phyloP scores from a whole-genome alignment of 2,888 invertebrate species.

The Pseudolycoriella hygida region DNA sequence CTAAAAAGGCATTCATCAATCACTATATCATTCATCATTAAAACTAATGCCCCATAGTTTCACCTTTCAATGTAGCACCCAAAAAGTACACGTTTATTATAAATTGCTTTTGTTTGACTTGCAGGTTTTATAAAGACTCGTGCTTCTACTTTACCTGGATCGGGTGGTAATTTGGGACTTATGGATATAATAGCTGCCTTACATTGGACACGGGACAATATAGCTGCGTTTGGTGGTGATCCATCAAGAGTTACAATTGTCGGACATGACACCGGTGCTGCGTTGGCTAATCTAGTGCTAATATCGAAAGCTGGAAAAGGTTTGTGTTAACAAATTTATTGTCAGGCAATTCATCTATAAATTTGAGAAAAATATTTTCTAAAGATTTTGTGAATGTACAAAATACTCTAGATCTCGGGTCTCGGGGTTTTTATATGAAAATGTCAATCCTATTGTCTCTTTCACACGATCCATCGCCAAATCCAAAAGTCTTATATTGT shows the following conservation, averaged over 20 bases:
- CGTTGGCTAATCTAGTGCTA: slow-evolving; percentile 66
- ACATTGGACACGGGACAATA: slow-evolving; percentile 66
- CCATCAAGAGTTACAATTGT: slow-evolving; percentile 60
- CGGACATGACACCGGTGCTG: slow-evolving; percentile 77
- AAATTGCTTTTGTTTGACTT: not conserved
- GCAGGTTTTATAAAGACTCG: slow-evolving; percentile 39
- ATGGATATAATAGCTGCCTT: slow-evolving; percentile 71
- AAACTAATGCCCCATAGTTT: too few relatives aligned
- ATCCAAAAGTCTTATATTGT: too few relatives aligned
- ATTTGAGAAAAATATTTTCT: too few relatives aligned
- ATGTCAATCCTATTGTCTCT: too few relatives aligned
- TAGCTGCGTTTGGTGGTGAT: slow-evolving; percentile 81
- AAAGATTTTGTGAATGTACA: too few relatives aligned
- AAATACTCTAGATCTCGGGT: not conserved
- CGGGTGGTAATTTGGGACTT: slow-evolving; percentile 53
- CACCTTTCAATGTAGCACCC: too few relatives aligned
- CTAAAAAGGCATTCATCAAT: too few relatives aligned
- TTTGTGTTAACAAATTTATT: slow-evolving; percentile 18
- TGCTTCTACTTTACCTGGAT: slow-evolving; percentile 20
- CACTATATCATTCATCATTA: too few relatives aligned
- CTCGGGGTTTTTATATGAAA: too few relatives aligned
- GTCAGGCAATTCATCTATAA: too few relatives aligned
- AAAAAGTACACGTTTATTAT: too few relatives aligned
- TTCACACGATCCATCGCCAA: too few relatives aligned
- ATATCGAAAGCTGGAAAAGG: slow-evolving; percentile 64